Conservation (phyloP, 2,888 invertebrate genomes). For the Drosophila gaucha region DNA sequence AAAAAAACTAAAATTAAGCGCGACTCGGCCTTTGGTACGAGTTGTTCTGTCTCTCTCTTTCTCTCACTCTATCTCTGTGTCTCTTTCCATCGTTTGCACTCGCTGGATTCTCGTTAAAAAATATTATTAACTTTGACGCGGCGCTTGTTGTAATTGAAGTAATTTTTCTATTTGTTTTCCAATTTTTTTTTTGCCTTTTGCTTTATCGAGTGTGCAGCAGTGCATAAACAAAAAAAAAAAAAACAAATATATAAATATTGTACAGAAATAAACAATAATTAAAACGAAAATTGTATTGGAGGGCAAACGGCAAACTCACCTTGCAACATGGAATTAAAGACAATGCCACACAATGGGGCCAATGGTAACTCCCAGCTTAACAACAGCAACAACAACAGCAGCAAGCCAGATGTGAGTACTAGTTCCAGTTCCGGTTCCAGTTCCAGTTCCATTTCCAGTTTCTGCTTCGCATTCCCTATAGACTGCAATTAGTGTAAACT, state of each 20-base stretch:
- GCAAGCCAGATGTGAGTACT: constrained; percentile 45
- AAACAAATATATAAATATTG: neutral
- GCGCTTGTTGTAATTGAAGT: constrained; percentile 11
- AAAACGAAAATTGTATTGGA: constrained; percentile 6
- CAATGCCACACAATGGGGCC: constrained; percentile 49
- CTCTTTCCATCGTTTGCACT: neutral
- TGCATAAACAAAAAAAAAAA: constrained; percentile 25
- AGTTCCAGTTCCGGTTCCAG: no score
- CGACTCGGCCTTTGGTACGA: constrained; percentile 23
- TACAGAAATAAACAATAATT: neutral
- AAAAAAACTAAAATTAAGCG: constrained; percentile 18
- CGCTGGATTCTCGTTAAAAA: constrained; percentile 9
- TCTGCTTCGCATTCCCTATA: neutral
- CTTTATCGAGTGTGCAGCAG: constrained; percentile 36
- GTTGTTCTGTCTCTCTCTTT: no score
- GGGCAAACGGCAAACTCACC: constrained; percentile 14
- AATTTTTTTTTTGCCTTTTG: constrained; percentile 1
- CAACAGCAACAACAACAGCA: constrained; percentile 1
- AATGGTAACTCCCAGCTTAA: constrained; percentile 28
- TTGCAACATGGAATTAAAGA: constrained; percentile 58
- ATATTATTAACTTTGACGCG: constrained; percentile 21
- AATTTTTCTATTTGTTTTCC: neutral
- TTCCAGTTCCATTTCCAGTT: neutral
- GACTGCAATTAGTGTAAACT: neutral
- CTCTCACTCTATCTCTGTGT: neutral